phyloP scores from a whole-genome alignment of 2,113 vertebrate genomes.

The Fulica atra region DNA sequence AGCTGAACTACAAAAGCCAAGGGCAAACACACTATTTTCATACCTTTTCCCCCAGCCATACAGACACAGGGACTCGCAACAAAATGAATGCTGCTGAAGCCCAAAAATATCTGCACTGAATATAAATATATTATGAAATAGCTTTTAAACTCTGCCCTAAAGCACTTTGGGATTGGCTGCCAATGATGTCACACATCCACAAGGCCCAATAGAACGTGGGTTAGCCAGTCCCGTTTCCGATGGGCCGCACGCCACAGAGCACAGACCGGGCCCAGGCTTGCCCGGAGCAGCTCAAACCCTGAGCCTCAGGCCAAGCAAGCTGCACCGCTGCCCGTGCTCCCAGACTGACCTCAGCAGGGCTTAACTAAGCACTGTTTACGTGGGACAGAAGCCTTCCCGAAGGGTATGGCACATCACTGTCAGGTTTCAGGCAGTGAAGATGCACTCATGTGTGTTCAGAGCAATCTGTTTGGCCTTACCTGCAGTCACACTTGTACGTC shows the following conservation, averaged over 20 bases:
- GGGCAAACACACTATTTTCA: background rate
- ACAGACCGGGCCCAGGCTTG: background rate
- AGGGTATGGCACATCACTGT: background rate
- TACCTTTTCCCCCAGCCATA: background rate
- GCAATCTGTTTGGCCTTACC: background rate
- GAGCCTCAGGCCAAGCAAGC: background rate
- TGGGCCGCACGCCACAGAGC: background rate
- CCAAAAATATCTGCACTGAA: slow-evolving; percentile 46
- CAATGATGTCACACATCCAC: background rate
- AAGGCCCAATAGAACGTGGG: background rate
- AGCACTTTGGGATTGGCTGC: background rate
- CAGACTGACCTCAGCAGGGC: background rate
- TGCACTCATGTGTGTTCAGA: background rate
- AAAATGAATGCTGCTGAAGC: slow-evolving; percentile 1
- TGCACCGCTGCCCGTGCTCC: background rate
- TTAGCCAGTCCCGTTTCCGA: background rate
- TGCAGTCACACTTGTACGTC: background rate
- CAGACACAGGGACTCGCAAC: slow-evolving; percentile 18
- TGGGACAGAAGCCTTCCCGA: background rate
- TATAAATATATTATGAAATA: slow-evolving; percentile 49
- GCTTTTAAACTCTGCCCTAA: background rate
- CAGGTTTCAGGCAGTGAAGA: background rate
- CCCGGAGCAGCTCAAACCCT: background rate
- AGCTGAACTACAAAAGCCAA: background rate
- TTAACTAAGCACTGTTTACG: background rate